Conservation (phyloP, 2,888 invertebrate species). For the Rhabditoides inermis region DNA sequence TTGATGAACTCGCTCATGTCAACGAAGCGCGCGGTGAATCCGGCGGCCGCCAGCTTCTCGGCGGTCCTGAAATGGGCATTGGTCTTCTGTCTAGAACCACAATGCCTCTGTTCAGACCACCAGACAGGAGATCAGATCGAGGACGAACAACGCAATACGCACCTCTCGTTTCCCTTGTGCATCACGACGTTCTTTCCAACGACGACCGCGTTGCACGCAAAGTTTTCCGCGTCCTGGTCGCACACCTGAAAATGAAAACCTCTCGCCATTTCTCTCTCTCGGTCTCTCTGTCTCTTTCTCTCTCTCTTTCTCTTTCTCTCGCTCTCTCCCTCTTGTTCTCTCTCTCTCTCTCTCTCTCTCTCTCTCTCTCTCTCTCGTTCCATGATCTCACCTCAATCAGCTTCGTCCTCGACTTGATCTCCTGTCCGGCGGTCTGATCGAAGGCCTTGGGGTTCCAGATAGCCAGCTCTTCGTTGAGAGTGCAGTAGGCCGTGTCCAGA, state of each 20-base stretch:
- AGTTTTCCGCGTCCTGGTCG: conserved; percentile 42
- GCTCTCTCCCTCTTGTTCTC: too few species aligned
- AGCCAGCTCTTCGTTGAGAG: conserved; percentile 41
- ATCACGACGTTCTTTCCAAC: conserved; percentile 47
- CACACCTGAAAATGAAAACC: conserved; percentile 18
- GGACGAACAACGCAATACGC: conserved; percentile 20
- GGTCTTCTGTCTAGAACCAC: conserved; percentile 45
- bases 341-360: too few species aligned
- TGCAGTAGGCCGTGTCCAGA: conserved; percentile 51
- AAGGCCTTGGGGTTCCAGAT: conserved; percentile 48
- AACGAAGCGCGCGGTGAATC: conserved; percentile 28
- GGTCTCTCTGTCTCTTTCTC: too few species aligned
- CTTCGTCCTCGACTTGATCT: conserved; percentile 40
- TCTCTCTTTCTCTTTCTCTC: too few species aligned
- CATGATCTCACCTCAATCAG: conserved; percentile 25
- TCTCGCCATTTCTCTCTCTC: too few species aligned
- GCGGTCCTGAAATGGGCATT: too few species aligned
- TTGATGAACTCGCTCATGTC: conserved; percentile 51
- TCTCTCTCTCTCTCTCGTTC: too few species aligned
- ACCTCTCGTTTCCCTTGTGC: conserved; percentile 34
- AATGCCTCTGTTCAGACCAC: conserved; percentile 46
- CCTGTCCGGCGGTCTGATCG: conserved; percentile 41
- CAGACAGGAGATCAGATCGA: conserved; percentile 43
- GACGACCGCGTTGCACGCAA: conserved; percentile 50
- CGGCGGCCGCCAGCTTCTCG: too few species aligned